Base-by-base conservation (phyloP, 2,797 vertebrate species). In the Rallus crepitans region DNA sequence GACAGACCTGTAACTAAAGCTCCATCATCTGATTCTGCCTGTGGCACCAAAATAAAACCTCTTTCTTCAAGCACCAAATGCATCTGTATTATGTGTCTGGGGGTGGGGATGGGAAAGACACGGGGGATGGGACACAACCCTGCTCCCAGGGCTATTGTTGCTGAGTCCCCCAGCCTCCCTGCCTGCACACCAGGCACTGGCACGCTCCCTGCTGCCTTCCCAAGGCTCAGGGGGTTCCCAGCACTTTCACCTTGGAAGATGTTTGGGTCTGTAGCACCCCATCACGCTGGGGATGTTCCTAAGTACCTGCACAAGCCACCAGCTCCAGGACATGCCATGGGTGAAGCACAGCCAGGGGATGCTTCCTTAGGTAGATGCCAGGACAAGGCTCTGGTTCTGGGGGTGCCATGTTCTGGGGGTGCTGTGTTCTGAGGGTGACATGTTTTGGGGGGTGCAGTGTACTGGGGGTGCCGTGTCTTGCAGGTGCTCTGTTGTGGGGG, bases 261-360 rank as follows among this genome's bases (percentile, higher is more conserved):
- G 2, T 9, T 0, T 14, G 37, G n/a, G 17, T 14, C 11, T 1
- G 0, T 15, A 21, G 40, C 40, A 25, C 60, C n/a, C 42, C 23
- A 2, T 18, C 9, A 5, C 2, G 0, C 31, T 50, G 31, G 15
- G 12, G 30, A 31, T 3, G 10, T 35, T 52, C 13, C 42, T 10
- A 27, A 27, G 12, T 27, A 27, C 14, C 10, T 23, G 27, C 56
- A 16, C 30, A 5, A 19, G 19, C 47, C 47, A 20, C 3, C n/a
- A 63, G 39, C 30, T 81, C 52, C 3, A 21, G 47, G 28, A 23
- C 1, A 0, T 4, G 3, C 3, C 4, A 4, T 2, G 10, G 6
- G 15, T 2, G 13, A 31, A 42, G 42, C n/a, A 14, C 0, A 7
- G 12, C 8, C 0, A 1, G 40, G 16, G 17, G 23, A 3, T 37